Evolutionary conservation across 2,888 invertebrate species (phyloP).

Genomic region (Thereva unica): DNA sequence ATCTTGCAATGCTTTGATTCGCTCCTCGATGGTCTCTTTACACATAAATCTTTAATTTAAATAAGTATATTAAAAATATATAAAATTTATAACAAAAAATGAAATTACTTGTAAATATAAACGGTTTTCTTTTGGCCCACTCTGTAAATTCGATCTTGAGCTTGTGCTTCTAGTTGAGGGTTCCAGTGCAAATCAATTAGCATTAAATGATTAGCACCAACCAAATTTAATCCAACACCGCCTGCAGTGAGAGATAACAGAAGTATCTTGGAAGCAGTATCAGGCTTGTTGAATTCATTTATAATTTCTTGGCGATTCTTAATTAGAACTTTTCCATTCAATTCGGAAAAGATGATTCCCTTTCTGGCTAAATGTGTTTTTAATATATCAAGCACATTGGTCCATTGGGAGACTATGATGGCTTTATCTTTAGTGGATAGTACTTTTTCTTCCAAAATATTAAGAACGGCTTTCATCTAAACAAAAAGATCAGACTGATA

Average conservation of each 20-base stretch:
- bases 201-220: conserved; percentile 90
- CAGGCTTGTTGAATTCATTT: conserved; percentile 69
- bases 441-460: conserved; percentile 63
- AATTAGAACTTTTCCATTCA: conserved; percentile 78
- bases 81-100: not conserved
- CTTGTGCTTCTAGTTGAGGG: conserved; percentile 93
- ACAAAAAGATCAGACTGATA: not conserved
- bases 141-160: conserved; percentile 90
- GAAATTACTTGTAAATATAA: conserved; percentile 74
- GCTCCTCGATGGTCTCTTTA: conserved; percentile 84
- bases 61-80: conserved; percentile 40
- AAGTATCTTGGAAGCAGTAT: conserved; percentile 66
- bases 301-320: conserved; percentile 72
- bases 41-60: conserved; percentile 71
- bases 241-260: conserved; percentile 90
- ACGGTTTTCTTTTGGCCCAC: conserved; percentile 86
- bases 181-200: conserved; percentile 96
- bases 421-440: conserved; percentile 68
- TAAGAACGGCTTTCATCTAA: conserved; percentile 64
- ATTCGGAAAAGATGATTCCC: conserved; percentile 64
- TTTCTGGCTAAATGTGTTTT: conserved; percentile 64
- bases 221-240: conserved; percentile 91
- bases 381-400: conserved; percentile 76
- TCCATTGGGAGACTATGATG: conserved; percentile 94
- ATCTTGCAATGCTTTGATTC: conserved; percentile 79